Percentiles rank a stretch among this genome's conserved stretches.
phyloP scores from a whole-genome alignment of 2,888 invertebrate species.

The Meganola albula region DNA sequence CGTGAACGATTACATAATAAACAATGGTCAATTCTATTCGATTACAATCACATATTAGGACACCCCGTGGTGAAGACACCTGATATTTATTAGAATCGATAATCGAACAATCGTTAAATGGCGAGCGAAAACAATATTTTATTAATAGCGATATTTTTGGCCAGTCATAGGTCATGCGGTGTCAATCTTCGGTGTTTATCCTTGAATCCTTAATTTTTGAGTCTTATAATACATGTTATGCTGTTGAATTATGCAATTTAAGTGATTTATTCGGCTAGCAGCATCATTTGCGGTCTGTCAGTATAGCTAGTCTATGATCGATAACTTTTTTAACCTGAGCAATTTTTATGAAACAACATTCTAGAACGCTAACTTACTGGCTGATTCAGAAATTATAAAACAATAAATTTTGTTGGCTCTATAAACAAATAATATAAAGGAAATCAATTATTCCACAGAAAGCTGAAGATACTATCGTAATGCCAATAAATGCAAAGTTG shows the following conservation, averaged over 20 bases:
- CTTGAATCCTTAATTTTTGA: slow-evolving; percentile 20
- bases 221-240: slow-evolving; percentile 18
- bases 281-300: no score
- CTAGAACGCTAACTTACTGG: no score
- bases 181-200: slow-evolving; percentile 24
- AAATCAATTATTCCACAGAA: no score
- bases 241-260: slow-evolving; percentile 26
- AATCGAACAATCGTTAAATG: slow-evolving; percentile 26
- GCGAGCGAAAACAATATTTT: slow-evolving; percentile 24
- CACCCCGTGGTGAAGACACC: slow-evolving; percentile 34
- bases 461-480: no score
- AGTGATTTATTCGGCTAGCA: slow-evolving; percentile 17
- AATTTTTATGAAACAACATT: no score
- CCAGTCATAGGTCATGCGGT: slow-evolving; percentile 26
- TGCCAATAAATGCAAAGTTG: no score
- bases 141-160: slow-evolving; percentile 28
- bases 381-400: no score
- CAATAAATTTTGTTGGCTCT: no score
- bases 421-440: no score
- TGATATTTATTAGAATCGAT: slow-evolving; percentile 28
- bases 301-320: no score
- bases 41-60: slow-evolving; percentile 38
- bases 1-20: slow-evolving; percentile 36
- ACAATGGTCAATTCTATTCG: slow-evolving; percentile 35
- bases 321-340: no score